A percentile compares a stretch with the other conserved stretches of the same genome.
These are phyloP conservation scores for Epistrophe grossulariae DNA, from an alignment of 2,888 invertebrate species.

Conservation along the genomic window DNA sequence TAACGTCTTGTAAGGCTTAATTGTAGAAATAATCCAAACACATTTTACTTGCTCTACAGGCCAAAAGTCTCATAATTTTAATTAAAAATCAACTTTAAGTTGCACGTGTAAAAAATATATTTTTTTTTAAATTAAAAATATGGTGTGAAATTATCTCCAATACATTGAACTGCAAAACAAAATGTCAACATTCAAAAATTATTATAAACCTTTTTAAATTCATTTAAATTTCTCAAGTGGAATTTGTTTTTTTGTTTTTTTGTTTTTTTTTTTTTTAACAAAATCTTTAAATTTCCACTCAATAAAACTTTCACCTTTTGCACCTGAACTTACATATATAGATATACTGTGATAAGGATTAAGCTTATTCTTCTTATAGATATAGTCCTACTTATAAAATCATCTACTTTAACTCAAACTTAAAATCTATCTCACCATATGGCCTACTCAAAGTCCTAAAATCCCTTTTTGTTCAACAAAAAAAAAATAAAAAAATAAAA, in stretches of 20 bases:
- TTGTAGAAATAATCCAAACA: too few relatives aligned
- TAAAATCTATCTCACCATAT: conserved; percentile 70
- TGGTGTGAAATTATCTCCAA: too few relatives aligned
- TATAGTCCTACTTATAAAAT: conserved; percentile 63
- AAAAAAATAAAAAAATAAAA: conserved; percentile 32
- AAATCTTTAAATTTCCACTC: conserved; percentile 19
- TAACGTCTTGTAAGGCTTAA: too few relatives aligned
- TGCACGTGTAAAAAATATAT: too few relatives aligned
- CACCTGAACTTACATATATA: conserved; percentile 7
- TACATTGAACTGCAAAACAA: not conserved
- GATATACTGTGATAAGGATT: conserved; percentile 1
- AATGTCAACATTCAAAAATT: not conserved
- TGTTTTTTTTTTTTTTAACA: not conserved
- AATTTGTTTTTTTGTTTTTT: too few relatives aligned
- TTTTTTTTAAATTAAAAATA: too few relatives aligned
- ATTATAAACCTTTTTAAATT: not conserved
- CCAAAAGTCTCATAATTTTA: too few relatives aligned
- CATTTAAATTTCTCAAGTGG: conserved; percentile 4
- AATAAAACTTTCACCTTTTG: conserved; percentile 25
- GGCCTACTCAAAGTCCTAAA: conserved; percentile 53
- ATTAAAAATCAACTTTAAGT: too few relatives aligned
- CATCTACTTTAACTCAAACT: conserved; percentile 63
- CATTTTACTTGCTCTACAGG: too few relatives aligned
- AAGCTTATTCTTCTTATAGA: conserved; percentile 5
- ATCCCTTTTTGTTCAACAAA: conserved; percentile 35